Conservation (phyloP, 2,113 vertebrate genomes). For the Garra rufa region DNA sequence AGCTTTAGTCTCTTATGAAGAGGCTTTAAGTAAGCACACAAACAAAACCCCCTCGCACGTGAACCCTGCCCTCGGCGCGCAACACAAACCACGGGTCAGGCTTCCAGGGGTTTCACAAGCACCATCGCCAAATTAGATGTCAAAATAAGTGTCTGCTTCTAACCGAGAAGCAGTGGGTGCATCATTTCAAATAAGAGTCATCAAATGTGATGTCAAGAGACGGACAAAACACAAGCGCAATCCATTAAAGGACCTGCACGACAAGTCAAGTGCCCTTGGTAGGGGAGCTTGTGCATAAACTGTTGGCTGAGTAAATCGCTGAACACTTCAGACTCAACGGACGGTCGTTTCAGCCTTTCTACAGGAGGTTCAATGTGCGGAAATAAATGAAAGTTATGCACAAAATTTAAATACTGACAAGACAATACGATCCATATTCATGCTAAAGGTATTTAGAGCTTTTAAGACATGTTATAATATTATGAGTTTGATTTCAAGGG, state of each 20-base stretch:
- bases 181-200: slow-evolving; percentile 59
- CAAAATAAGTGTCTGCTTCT: slow-evolving; percentile 62
- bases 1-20: slow-evolving; percentile 72
- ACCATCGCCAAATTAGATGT: slow-evolving; percentile 65
- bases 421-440: background rate
- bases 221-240: slow-evolving; percentile 33
- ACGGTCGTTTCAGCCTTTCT: background rate
- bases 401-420: no score
- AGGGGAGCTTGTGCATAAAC: background rate
- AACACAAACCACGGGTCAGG: slow-evolving; percentile 53
- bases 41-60: slow-evolving; percentile 67
- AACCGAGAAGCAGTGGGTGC: slow-evolving; percentile 50
- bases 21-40: slow-evolving; percentile 73
- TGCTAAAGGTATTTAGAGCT: background rate
- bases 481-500: no score
- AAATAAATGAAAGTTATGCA: no score
- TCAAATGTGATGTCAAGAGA: slow-evolving; percentile 39
- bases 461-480: no score
- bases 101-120: slow-evolving; percentile 56
- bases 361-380: no score
- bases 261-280: background rate
- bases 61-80: slow-evolving; percentile 50
- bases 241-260: slow-evolving; percentile 40
- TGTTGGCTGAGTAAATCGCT: background rate
- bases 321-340: background rate